Conservation (phyloP, 2,113 vertebrate genomes). For the Tringa solitaria region DNA sequence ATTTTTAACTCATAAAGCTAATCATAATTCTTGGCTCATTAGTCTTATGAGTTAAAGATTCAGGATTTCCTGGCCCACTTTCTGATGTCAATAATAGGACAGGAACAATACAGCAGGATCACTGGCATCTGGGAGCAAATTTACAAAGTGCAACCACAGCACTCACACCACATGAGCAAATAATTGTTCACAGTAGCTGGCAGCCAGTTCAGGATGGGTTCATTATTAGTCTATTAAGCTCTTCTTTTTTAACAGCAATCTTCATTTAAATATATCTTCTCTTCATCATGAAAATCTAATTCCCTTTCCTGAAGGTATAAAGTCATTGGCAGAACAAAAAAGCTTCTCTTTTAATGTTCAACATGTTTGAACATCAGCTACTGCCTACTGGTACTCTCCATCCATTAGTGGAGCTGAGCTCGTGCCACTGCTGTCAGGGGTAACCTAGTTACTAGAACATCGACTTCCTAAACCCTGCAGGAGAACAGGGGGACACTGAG, state of each 20-base stretch:
- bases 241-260: neutral
- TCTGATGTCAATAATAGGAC: neutral
- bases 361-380: neutral
- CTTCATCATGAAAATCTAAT: neutral
- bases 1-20: neutral
- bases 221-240: neutral
- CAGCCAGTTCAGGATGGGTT: neutral
- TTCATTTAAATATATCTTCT: neutral
- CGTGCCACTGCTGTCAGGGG: neutral
- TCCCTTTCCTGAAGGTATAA: slow-evolving; percentile 9
- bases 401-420: neutral
- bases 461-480: slow-evolving; percentile 28
- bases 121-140: neutral
- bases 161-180: neutral
- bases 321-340: neutral
- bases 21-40: slow-evolving; percentile 2
- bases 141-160: neutral
- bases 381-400: neutral
- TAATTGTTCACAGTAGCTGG: neutral
- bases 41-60: neutral
- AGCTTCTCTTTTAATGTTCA: neutral
- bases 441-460: slow-evolving; percentile 8
- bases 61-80: neutral
- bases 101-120: neutral
- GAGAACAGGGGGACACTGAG: slow-evolving; percentile 44